phyloP scores from a whole-genome alignment of 2,888 invertebrate genomes.

The Strigamia maritima region DNA sequence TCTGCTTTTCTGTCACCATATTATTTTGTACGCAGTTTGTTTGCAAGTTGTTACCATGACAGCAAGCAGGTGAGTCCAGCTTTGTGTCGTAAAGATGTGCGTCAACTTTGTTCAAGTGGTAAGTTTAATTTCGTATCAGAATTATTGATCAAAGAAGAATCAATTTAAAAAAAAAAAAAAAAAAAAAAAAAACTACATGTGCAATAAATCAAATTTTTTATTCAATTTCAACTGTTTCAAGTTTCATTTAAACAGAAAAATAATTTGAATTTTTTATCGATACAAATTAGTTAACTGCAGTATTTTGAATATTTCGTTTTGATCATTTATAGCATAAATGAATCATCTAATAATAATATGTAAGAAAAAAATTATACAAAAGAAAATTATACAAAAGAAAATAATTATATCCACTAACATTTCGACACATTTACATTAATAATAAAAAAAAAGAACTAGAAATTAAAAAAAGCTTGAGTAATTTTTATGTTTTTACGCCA shows the following conservation, averaged over 20 bases:
- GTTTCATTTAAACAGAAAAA: too few species aligned
- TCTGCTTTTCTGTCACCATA: not conserved
- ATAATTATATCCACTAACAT: not conserved
- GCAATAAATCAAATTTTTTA: too few species aligned
- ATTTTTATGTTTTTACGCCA: slow-evolving; percentile 19
- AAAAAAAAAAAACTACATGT: not conserved
- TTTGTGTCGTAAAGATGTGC: not conserved
- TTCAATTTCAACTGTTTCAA: too few species aligned
- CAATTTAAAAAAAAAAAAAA: not conserved
- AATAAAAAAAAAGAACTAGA: not conserved
- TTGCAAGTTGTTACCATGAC: slow-evolving; percentile 18
- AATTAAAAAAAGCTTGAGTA: not conserved
- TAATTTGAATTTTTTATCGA: too few species aligned
- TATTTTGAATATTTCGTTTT: too few species aligned
- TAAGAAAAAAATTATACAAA: too few species aligned
- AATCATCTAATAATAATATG: too few species aligned
- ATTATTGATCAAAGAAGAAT: not conserved
- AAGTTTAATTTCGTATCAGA: not conserved
- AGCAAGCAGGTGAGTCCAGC: not conserved
- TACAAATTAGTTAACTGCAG: too few species aligned
- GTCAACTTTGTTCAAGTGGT: slow-evolving; percentile 2
- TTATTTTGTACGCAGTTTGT: slow-evolving; percentile 12
- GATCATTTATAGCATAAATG: too few species aligned
- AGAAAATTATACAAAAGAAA: too few species aligned
- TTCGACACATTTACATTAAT: not conserved